Evolutionary conservation across 2,888 invertebrate genomes (phyloP), one percentile per base, ranked within the genome.

Genomic region (Cepaea hortensis): DNA sequence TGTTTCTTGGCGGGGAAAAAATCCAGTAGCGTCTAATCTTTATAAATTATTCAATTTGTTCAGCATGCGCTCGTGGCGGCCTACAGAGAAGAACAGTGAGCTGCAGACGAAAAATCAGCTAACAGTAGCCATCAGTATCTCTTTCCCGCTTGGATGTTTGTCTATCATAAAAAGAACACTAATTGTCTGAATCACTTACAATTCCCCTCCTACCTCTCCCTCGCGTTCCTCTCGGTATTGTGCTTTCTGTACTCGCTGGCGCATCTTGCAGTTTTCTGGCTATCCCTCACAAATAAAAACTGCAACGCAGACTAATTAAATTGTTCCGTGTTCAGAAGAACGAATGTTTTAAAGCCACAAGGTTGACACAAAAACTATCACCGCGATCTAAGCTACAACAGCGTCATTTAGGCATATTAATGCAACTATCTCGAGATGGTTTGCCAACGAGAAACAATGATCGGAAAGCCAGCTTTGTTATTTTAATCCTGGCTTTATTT

Each of bases 21-120:
- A 84, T 46, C 61, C 84, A 84, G 84, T 75, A 84, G 75, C 84
- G 75, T 84, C 84, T 84, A 73, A 84, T 84, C 84, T 84, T 75
- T 84, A 84, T 84, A 75, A 84, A 84, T 84, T 84, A 84, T 84
- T 84, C 84, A 84, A 84, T 84, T 84, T 84, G 72, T 48, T 35
- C 18, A 46, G 35, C 23, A 20, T 65, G 20, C 80, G 48, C 18
- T 76, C 48, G 50, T n/a, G 76, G 46, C 76, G n/a, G 76, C 50
- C 48, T 55, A 48, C 46, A 18, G 76, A 20, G 48, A 48, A 13
- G 76, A 76, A 76, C 55, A 75, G 50, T 20, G 4, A 50, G 50
- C 7, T 73, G 73, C 6, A 23, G 35, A 73, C 73, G 23, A 35
- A n/a, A 73, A 73, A 23, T 35, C 13, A 23, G 73, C 23, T 73